Conservation (phyloP, 1,140 invertebrate genomes). For the Rhopalosiphum padi region DNA sequence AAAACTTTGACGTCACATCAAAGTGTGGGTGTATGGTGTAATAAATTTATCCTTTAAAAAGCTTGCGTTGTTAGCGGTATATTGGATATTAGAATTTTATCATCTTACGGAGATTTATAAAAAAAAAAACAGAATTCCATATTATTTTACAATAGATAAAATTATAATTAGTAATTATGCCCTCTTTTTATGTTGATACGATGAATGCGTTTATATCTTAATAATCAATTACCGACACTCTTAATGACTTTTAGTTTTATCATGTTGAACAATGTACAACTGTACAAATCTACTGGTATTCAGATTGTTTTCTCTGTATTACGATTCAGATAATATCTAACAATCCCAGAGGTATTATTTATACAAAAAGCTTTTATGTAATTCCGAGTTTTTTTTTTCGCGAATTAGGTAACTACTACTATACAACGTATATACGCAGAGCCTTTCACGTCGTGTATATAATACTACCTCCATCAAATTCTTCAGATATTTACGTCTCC, state of each 20-base stretch:
- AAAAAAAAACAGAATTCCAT: neutral
- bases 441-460: neutral
- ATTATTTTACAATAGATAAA: neutral
- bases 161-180: neutral
- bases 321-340: neutral
- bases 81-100: neutral
- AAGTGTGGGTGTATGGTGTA: neutral
- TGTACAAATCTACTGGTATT: neutral
- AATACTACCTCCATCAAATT: constrained; percentile 11
- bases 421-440: neutral
- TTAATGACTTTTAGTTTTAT: neutral
- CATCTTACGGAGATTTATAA: neutral
- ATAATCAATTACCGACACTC: neutral
- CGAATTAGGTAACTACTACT: neutral
- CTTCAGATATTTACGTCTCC: constrained; percentile 34
- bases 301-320: neutral
- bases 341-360: neutral
- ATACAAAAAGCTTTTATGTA: constrained; percentile 12
- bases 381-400: constrained; percentile 8
- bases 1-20: neutral
- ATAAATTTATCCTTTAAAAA: neutral
- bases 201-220: neutral
- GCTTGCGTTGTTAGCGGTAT: neutral
- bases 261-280: neutral
- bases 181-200: neutral